phyloP scores from a whole-genome alignment of 2,113 vertebrate species.

The Scatophagus argus region DNA sequence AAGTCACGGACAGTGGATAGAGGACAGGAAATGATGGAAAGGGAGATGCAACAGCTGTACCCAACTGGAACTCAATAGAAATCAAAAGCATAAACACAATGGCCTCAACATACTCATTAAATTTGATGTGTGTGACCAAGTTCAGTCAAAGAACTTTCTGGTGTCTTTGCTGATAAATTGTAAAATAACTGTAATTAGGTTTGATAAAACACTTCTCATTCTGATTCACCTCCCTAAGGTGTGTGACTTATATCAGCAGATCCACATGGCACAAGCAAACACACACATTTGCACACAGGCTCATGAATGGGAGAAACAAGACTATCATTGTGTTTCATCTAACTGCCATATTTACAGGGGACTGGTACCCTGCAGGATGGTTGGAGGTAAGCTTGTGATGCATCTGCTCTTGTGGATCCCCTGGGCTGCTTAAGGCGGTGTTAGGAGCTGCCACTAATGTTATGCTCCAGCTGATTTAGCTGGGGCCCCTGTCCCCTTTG shows the following conservation, averaged over 20 bases:
- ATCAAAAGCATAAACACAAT: neutral
- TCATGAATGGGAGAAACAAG: slow-evolving; percentile 39
- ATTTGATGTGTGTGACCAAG: neutral
- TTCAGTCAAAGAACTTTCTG: neutral
- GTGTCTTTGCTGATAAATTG: slow-evolving; percentile 6
- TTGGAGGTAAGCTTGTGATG: slow-evolving; percentile 67
- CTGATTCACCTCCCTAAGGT: slow-evolving; percentile 20
- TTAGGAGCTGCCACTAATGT: slow-evolving; percentile 76
- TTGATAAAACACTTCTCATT: slow-evolving; percentile 7
- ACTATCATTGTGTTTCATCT: slow-evolving; percentile 61
- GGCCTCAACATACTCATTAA: neutral
- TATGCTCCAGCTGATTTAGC: slow-evolving; percentile 83
- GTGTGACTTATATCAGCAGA: slow-evolving; percentile 39
- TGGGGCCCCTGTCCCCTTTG: slow-evolving; percentile 77
- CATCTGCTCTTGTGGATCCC: slow-evolving; percentile 74
- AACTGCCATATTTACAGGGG: slow-evolving; percentile 59
- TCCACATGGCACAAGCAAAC: slow-evolving; percentile 21
- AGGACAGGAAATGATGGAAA: neutral
- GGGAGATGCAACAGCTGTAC: neutral
- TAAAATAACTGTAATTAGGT: neutral
- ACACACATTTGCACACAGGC: slow-evolving; percentile 17
- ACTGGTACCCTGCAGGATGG: slow-evolving; percentile 67
- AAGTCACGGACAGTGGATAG: neutral
- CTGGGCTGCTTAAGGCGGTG: slow-evolving; percentile 71
- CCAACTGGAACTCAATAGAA: neutral